These are phyloP conservation scores for Melanocharis versteri DNA, from an alignment of 2,113 vertebrate genomes.

Conservation along the genomic window DNA sequence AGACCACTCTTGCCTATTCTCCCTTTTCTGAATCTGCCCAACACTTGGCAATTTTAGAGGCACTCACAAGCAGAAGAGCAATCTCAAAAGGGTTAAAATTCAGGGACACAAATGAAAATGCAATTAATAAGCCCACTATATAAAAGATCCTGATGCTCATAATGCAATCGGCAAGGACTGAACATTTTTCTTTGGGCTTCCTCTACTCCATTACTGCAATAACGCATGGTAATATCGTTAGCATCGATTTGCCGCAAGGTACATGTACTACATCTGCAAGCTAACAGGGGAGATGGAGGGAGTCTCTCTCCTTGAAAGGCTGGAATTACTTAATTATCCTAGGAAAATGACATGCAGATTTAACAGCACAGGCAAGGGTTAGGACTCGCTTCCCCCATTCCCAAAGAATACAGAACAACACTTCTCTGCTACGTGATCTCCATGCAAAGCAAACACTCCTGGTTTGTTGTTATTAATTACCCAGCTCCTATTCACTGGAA, in stretches of 20 bases:
- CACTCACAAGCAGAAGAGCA: background rate
- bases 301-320: slow-evolving; percentile 33
- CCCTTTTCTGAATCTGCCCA: background rate
- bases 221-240: slow-evolving; percentile 39
- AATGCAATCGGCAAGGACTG: background rate
- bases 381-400: slow-evolving; percentile 17
- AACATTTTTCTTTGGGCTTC: slow-evolving; percentile 26
- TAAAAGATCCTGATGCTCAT: background rate
- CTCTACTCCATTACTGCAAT: slow-evolving; percentile 10
- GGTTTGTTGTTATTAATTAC: slow-evolving; percentile 57
- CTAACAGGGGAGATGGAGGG: slow-evolving; percentile 39
- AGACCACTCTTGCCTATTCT: background rate
- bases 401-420: background rate
- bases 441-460: slow-evolving; percentile 3
- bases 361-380: slow-evolving; percentile 29
- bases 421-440: background rate
- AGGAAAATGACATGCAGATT: slow-evolving; percentile 49
- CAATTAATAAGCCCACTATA: slow-evolving; percentile 24
- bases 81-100: slow-evolving; percentile 17
- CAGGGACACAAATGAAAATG: slow-evolving; percentile 24
- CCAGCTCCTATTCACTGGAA: slow-evolving; percentile 29
- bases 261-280: slow-evolving; percentile 40
- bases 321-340: slow-evolving; percentile 65
- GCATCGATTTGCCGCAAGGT: slow-evolving; percentile 63
- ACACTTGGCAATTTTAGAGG: background rate